Evolutionary conservation across 2,888 invertebrate genomes (phyloP).

Genomic region (Pristionchus entomophagus): DNA sequence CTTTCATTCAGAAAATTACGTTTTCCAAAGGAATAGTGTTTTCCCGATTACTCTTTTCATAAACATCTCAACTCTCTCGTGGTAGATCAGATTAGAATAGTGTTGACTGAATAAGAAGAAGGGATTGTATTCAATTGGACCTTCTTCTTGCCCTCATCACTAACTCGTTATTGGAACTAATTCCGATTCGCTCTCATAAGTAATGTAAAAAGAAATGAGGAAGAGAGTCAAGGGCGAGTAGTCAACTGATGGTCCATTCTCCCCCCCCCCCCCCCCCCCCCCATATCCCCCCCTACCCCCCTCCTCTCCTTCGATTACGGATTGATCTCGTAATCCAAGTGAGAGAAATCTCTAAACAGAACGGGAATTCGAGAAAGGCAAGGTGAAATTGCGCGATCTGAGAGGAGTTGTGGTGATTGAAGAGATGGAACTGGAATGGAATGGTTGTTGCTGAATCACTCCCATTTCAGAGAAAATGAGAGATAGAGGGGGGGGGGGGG

Average conservation of each 20-base stretch:
- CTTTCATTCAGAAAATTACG: too few species aligned
- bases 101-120: not conserved
- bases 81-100: not conserved
- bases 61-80: not conserved
- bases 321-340: slow-evolving; percentile 13
- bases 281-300: too few species aligned
- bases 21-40: too few species aligned
- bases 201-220: slow-evolving; percentile 7
- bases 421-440: slow-evolving; percentile 17
- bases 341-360: not conserved
- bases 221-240: slow-evolving; percentile 12
- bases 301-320: not conserved
- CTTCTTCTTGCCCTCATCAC: not conserved
- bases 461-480: slow-evolving; percentile 1
- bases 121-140: slow-evolving; percentile 22
- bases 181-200: slow-evolving; percentile 31
- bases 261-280: too few species aligned
- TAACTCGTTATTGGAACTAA: slow-evolving; percentile 38
- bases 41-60: not conserved
- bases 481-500: not conserved
- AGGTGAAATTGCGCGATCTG: not conserved
- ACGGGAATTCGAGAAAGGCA: slow-evolving; percentile 14
- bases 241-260: not conserved
- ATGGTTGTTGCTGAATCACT: slow-evolving; percentile 5
- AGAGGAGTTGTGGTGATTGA: not conserved